Base-by-base conservation (phyloP, 53 echinoderm and acorn worm genomes). In the Arbacia lixula region DNA sequence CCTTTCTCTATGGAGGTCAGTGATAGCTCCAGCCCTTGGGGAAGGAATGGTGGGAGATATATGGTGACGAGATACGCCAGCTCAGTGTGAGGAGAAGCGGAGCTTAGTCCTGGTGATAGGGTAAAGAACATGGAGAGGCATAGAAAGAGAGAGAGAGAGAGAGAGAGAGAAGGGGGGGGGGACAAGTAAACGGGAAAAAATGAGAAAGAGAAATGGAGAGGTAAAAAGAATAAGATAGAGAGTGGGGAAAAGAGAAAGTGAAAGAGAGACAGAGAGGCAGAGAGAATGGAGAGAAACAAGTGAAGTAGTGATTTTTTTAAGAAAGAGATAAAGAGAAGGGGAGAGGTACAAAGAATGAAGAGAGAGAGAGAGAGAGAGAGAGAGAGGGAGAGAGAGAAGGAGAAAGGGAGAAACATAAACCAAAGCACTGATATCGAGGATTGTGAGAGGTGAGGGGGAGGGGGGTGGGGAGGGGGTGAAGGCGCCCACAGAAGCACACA, bases 361-460 rank as follows among this genome's bases (percentile, higher is more conserved):
- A 19, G 58, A 57, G 12, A 57, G 22, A 19, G 58, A 57, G 58
- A 57, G 22, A 57, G 58, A 57, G 58, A 57, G 58, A 57, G 58
- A 11, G 58, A 57, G 58, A 57, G 16, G 14, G 58, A 57, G 22
- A 21, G 22, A 12, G 58, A 21, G 22, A 21, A 16, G 58, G 22
- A 20, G 22, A 5, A 6, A 20, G 58, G 22, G 58, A 46, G 49
- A 14, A 46, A 46, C 9, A 46, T 10, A 14, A 14, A 46, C 49
- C 8, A 46, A 46, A 14, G 14, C 49, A 46, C 14, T 46, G 8
- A 14, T 8, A 14, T 46, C 9, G 49, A 46, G 49, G 49, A 46
- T 10, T 46, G 58, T 6, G 22, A 21, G 22, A 57, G 58, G n/a
- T 10, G n/a, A 20, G n/a, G 12, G 22, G 58, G 22, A 21, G 5